Conservation (phyloP, 1,140 invertebrate genomes). For the Physella acuta region DNA sequence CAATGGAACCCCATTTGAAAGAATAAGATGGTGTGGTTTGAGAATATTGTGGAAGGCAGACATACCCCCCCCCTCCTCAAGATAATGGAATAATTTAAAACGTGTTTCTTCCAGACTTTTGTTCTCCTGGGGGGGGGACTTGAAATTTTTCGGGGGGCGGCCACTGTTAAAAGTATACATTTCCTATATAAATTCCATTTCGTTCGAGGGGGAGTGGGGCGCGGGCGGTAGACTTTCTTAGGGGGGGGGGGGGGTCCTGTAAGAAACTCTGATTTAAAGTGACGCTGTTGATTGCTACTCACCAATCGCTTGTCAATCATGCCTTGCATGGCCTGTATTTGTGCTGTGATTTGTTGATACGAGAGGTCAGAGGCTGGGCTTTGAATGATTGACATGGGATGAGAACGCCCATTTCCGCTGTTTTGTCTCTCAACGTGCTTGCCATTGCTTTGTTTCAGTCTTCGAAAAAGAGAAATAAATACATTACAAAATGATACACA, state of each 20-base stretch:
- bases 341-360: slow-evolving; percentile 13
- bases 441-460: neutral
- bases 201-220: too few relatives aligned
- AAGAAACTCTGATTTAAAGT: neutral
- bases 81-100: too few relatives aligned
- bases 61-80: too few relatives aligned
- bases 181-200: too few relatives aligned
- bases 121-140: neutral
- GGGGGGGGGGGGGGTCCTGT: too few relatives aligned
- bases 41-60: too few relatives aligned
- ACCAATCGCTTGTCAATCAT: slow-evolving; percentile 19
- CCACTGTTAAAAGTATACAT: neutral
- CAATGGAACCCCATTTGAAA: too few relatives aligned
- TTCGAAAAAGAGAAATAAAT: slow-evolving; percentile 2
- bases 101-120: neutral
- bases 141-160: neutral
- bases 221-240: too few relatives aligned
- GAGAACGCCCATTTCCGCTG: neutral
- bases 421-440: neutral
- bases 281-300: neutral
- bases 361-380: slow-evolving; percentile 15
- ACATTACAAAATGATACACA: neutral
- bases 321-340: slow-evolving; percentile 13
- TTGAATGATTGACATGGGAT: slow-evolving; percentile 21
- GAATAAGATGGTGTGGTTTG: too few relatives aligned